Evolutionary conservation across 2,888 invertebrate species (phyloP), one percentile per base, ranked within the genome.

Genomic region (Leistus spinibarbis): DNA sequence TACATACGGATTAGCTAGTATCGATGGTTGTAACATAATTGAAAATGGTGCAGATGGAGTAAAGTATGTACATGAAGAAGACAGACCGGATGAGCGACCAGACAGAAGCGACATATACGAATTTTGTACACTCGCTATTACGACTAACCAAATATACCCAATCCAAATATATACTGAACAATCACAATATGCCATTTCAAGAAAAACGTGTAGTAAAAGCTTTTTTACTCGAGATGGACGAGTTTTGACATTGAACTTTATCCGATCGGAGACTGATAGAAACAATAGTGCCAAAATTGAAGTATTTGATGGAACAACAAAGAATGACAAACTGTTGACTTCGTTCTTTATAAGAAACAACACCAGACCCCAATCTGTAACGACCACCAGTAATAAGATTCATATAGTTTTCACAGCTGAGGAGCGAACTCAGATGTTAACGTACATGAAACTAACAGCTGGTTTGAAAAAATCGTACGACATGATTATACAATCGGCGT

Each of bases 11-110:
- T 88, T 93, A 82, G 89, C 93, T 7, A 90, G 91, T 79, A 88
- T 98, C 69, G 92, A 94, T 78, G 92, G 92, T 79, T 94, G 95
- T 80, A 87, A 89, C 63, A 88, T 98, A 13, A 90, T 90, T 78
- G 93, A 94, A 79, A 98, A 98, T 84, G 95, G 93, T 3, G 97
- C 93, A 0, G 97, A 98, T 84, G 98, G 98, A 23, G 87, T 98
- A 69, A 92, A 94, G 84, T 97, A 94, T 84, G 90, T 95, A 16
- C 92, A 93, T 70, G 93, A 94, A 80, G 95, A 96, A 85, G 90
- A 92, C 82, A 88, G 92, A 78, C 91, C 93, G 3, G 92, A 94
- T 78, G 92, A 93, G 81, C 90, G 91, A 79, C 88, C 91, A 64
- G 93, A 95, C 84, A 88, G 93, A 75, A 90, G 91, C 69, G 92